Evolutionary conservation across 1,140 invertebrate genomes (phyloP), one percentile per base, ranked within the genome.

Genomic region (Drosophila serrata): DNA sequence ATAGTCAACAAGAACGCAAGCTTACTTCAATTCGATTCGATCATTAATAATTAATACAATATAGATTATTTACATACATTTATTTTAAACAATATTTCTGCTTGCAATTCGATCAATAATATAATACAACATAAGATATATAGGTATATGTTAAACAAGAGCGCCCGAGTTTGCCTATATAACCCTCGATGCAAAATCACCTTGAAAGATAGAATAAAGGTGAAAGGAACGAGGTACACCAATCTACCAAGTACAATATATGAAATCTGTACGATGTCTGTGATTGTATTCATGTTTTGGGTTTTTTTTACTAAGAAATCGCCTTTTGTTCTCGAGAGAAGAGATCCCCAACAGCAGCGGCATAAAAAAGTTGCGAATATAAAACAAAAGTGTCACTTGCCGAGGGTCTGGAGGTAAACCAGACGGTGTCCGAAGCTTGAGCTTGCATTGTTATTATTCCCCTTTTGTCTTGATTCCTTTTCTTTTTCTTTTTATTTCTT

Each of bases 361-460:
- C 63, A 88, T 78, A 85, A 90, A 90, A 53, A 90, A 90, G 81
- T 86, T 81, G 81, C 85, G 70, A 85, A 90, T 85, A 90, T 90
- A 90, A 88, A 88, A 90, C 85, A 90, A 90, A 85, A 90, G 81
- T 90, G 86, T 90, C 86, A 90, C 78, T 90, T 90, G 78, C 69
- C 72, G 64, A 67, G 62, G 56, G 78, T 49, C 56, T 76, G 57
- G 43, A 57, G 61, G 51, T 58, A 55, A 55, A 45, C 73, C 51
- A 77, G 74, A 58, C 74, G 73, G 60, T 45, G 58, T 58, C 42
- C 56, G 61, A 55, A 55, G 58, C 73, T 61, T 79, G 45, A 79
- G 78, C 67, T 79, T 81, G 74, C 85, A 87, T 88, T 90, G 85
- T 90, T 88, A 67, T 84, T 87, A 67, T 84, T 82, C 35, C 35